Evolutionary conservation across 2,797 vertebrate genomes (phyloP), one percentile per base, ranked within the genome.

Genomic region (Coregonus suidteri): DNA sequence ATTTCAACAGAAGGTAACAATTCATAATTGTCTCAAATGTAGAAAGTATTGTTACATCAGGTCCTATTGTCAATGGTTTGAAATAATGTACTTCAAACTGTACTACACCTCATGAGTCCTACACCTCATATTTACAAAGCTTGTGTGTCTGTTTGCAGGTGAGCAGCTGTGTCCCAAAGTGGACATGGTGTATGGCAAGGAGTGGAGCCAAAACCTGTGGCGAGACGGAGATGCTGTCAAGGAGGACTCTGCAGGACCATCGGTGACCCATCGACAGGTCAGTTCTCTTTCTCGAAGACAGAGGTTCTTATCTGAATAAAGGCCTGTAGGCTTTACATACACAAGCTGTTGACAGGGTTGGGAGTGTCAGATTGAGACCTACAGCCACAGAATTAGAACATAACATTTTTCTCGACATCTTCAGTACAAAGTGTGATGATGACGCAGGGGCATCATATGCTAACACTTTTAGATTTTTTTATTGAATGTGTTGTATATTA

Each of bases 231-330:
- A 25, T 18, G 59, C 59, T 25, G 20, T 64, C 59, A 64, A 30
- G 59, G 59, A 64, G 20, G 59, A 64, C 59, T n/a, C 59, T 25
- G n/a, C 59, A 64, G 59, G 59, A 25, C 59, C 59, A 64, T 64
- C 59, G 11, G 59, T 25, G 20, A 64, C 25, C 59, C 20, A 64
- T 30, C 59, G 59, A 25, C 59, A 64, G 59, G 59, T 64, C 59
- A 64, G 59, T 64, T 18, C 9, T 25, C 59, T 25, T 64, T 9
- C 25, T 6, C 54, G 25, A 25, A 64, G 3, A 25, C n/a, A 0
- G 7, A 25, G 6, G 5, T 64, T 11, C 3, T 20, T 15, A 62
- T 62, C 59, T 1, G 59, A n/a, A 3, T 25, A 20, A 62, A 20
- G n/a, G 7, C 15, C 6, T 25, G 1, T 20, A 9, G 9, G 7